Conservation (phyloP, 2,113 vertebrate genomes). For the Antennarius striatus region DNA sequence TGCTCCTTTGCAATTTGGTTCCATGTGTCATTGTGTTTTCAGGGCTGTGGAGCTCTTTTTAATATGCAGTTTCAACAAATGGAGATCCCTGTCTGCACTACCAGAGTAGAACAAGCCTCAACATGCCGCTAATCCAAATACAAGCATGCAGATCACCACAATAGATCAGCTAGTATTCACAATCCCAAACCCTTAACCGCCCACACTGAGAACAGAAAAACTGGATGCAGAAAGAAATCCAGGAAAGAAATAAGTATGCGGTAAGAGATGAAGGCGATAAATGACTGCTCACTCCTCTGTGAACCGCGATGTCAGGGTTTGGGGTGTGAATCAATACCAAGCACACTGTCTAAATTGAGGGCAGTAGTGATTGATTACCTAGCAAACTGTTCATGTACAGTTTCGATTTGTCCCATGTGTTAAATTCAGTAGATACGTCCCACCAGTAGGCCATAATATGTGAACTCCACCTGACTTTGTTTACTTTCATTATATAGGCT, state of each 20-base stretch:
- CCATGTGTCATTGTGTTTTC: background rate
- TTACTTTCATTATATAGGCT: no score
- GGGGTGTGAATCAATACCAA: slow-evolving; percentile 51
- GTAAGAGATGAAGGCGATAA: background rate
- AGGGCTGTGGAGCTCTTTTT: background rate
- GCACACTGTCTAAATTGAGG: slow-evolving; percentile 48
- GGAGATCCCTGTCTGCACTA: slow-evolving; percentile 35
- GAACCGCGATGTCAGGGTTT: slow-evolving; percentile 37
- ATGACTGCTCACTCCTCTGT: slow-evolving; percentile 13
- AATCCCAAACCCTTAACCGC: slow-evolving; percentile 32
- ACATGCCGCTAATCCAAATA: slow-evolving; percentile 59
- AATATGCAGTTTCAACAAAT: slow-evolving; percentile 28
- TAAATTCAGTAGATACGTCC: slow-evolving; percentile 41
- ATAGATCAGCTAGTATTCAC: slow-evolving; percentile 41
- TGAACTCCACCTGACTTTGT: background rate
- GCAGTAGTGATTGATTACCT: slow-evolving; percentile 56
- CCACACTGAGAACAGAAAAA: slow-evolving; percentile 37
- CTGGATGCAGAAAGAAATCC: background rate
- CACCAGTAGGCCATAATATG: background rate
- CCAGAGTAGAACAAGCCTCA: slow-evolving; percentile 51
- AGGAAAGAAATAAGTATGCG: slow-evolving; percentile 4
- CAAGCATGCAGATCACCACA: slow-evolving; percentile 38
- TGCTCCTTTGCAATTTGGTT: background rate
- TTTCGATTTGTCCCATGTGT: slow-evolving; percentile 61
- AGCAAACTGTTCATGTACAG: slow-evolving; percentile 51